These are phyloP conservation scores for Acrobasis suavella DNA, from an alignment of 2,888 invertebrate species.

Conservation along the genomic window DNA sequence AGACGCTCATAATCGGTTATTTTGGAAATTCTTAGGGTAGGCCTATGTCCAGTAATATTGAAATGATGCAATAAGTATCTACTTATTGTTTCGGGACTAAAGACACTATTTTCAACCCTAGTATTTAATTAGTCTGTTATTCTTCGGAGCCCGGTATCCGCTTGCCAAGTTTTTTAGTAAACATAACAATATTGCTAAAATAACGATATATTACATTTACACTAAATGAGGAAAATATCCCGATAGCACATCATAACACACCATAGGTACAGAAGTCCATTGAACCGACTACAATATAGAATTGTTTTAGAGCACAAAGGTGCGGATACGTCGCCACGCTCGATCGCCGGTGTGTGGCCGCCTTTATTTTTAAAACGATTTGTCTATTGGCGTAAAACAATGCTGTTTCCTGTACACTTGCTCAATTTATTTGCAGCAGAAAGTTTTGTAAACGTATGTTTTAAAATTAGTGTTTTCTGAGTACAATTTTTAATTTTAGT, in stretches of 20 bases:
- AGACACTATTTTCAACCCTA: too few relatives aligned
- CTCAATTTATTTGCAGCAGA: conserved; percentile 8
- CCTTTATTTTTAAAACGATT: conserved; percentile 49
- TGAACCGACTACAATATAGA: conserved; percentile 20
- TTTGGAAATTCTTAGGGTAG: too few relatives aligned
- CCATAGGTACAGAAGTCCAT: background rate
- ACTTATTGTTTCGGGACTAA: too few relatives aligned
- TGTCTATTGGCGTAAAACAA: conserved; percentile 60
- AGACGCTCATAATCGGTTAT: too few relatives aligned
- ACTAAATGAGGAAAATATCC: background rate
- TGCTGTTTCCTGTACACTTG: conserved; percentile 50
- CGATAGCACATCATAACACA: conserved; percentile 11
- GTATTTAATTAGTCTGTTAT: too few relatives aligned
- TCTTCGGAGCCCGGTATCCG: too few relatives aligned
- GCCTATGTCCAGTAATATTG: too few relatives aligned
- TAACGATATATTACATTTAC: background rate
- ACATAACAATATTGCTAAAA: too few relatives aligned
- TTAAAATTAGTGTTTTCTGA: too few relatives aligned
- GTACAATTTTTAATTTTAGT: too few relatives aligned
- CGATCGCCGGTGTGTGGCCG: conserved; percentile 57
- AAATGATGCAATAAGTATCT: too few relatives aligned
- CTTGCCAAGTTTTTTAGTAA: too few relatives aligned
- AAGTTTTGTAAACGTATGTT: background rate
- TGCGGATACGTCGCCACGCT: conserved; percentile 61
- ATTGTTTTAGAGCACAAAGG: conserved; percentile 65